A percentile compares a stretch with the other conserved stretches of the same genome.
phyloP scores from a whole-genome alignment of 2,888 invertebrate genomes.

The Theretra japonica region DNA sequence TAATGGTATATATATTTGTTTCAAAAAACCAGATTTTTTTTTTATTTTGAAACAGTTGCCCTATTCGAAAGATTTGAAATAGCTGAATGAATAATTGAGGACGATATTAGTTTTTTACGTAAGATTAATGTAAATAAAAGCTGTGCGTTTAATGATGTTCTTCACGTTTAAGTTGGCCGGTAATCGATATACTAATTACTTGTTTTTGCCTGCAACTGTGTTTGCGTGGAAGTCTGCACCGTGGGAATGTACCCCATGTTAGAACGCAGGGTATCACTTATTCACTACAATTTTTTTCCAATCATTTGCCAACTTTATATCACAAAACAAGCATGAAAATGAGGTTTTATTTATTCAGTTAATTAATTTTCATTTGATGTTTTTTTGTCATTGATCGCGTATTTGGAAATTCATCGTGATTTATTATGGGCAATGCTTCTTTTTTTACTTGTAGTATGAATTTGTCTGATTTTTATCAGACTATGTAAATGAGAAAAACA shows the following conservation, averaged over 20 bases:
- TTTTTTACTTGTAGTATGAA: too few species aligned
- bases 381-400: too few species aligned
- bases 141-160: conserved; percentile 7
- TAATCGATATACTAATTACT: conserved; percentile 26
- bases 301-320: neutral
- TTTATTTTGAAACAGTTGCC: neutral
- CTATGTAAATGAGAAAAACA: too few species aligned
- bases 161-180: conserved; percentile 14
- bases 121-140: conserved; percentile 9
- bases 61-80: neutral
- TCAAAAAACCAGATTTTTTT: too few species aligned
- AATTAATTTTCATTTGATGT: too few species aligned
- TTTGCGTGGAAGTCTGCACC: conserved; percentile 13
- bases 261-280: conserved; percentile 12
- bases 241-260: conserved; percentile 16
- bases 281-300: neutral
- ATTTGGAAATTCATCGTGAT: too few species aligned
- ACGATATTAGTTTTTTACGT: neutral
- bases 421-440: too few species aligned
- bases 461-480: too few species aligned
- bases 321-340: neutral
- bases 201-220: conserved; percentile 19
- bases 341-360: too few species aligned
- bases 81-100: too few species aligned
- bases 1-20: too few species aligned